Percentiles rank a stretch among this genome's conserved stretches.
phyloP scores from a whole-genome alignment of 1,140 invertebrate genomes.

The Bombus vancouverensis region DNA sequence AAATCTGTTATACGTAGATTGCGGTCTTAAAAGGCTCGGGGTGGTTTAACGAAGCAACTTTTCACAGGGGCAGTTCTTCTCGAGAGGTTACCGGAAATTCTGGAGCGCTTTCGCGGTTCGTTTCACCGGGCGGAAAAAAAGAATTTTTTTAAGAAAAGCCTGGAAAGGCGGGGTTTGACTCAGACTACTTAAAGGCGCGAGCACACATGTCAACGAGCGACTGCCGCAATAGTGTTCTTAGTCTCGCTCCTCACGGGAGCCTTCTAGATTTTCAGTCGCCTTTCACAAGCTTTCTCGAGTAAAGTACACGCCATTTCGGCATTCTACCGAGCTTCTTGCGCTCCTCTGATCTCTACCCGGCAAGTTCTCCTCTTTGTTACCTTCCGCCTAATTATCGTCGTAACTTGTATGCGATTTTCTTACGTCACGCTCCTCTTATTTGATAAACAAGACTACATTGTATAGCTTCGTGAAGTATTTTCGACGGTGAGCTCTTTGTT shows the following conservation, averaged over 20 bases:
- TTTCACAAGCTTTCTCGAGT: slow-evolving; percentile 40
- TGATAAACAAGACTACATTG: slow-evolving; percentile 13
- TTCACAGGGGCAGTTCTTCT: slow-evolving; percentile 2
- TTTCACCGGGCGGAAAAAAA: background rate
- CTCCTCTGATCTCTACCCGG: slow-evolving; percentile 38
- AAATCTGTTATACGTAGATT: background rate
- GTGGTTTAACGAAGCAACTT: slow-evolving; percentile 56
- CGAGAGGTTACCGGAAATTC: slow-evolving; percentile 24
- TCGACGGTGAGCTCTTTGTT: background rate
- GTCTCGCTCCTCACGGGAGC: slow-evolving; percentile 7
- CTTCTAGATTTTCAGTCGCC: slow-evolving; percentile 47
- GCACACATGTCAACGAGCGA: slow-evolving; percentile 45
- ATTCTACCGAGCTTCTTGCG: slow-evolving; percentile 31
- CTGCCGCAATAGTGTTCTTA: slow-evolving; percentile 44
- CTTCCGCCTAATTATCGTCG: slow-evolving; percentile 50
- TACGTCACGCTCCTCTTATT: slow-evolving; percentile 7
- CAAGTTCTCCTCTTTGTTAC: slow-evolving; percentile 31
- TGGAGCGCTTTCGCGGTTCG: slow-evolving; percentile 18
- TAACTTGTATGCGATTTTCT: slow-evolving; percentile 46
- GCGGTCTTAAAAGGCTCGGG: background rate
- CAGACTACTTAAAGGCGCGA: slow-evolving; percentile 50
- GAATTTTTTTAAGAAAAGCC: slow-evolving; percentile 49
- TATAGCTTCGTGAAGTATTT: background rate
- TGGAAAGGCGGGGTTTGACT: background rate
- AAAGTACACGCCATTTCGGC: slow-evolving; percentile 49